phyloP scores from a whole-genome alignment of 2,797 vertebrate genomes.

The Coccyzus lansbergi region DNA sequence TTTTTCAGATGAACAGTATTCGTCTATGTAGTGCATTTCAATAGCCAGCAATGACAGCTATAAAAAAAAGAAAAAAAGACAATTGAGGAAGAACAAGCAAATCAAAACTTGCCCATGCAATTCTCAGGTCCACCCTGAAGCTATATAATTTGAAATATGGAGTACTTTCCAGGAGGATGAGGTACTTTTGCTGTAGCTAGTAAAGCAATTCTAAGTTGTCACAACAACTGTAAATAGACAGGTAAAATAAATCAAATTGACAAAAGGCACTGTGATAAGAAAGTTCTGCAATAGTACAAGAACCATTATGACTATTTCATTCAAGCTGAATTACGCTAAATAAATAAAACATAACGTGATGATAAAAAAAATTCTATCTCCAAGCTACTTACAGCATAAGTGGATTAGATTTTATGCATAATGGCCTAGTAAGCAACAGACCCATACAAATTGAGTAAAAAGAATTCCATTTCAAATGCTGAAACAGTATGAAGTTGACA shows the following conservation, averaged over 20 bases:
- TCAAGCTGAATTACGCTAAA: constrained; percentile 23
- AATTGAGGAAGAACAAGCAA: not conserved
- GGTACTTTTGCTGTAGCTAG: constrained; percentile 16
- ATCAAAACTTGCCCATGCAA: not conserved
- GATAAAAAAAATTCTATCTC: not conserved
- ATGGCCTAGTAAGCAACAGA: constrained; percentile 37
- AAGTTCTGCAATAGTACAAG: constrained; percentile 27
- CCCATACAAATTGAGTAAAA: not conserved
- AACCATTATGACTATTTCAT: constrained; percentile 25
- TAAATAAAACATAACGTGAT: constrained; percentile 50
- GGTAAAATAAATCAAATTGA: constrained; percentile 60
- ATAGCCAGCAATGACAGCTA: not conserved
- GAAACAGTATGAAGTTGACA: constrained; percentile 35
- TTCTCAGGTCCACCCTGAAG: constrained; percentile 8
- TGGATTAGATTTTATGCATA: constrained; percentile 47
- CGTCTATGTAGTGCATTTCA: not conserved
- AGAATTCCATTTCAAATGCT: constrained; percentile 33
- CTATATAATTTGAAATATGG: constrained; percentile 3
- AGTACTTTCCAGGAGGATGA: constrained; percentile 11
- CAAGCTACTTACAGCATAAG: constrained; percentile 25
- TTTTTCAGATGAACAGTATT: not conserved
- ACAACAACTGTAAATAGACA: constrained; percentile 40
- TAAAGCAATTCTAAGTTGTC: constrained; percentile 16
- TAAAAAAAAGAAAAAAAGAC: not conserved
- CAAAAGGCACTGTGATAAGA: constrained; percentile 30